Evolutionary conservation across 1,140 invertebrate genomes (phyloP).

Genomic region (Samia ricini): DNA sequence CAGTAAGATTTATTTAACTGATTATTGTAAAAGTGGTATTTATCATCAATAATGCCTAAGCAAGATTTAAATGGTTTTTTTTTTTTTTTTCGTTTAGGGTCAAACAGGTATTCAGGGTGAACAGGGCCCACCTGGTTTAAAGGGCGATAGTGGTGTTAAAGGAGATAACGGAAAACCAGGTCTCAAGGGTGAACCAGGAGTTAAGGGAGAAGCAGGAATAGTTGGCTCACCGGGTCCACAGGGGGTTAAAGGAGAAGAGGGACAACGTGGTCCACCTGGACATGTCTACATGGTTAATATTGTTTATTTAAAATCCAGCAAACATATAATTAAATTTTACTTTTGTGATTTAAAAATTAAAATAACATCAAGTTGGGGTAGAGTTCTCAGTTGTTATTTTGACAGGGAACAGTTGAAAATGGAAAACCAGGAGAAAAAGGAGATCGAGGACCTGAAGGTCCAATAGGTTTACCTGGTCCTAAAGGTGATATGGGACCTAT

Average conservation of each 20-base stretch:
- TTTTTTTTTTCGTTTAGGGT: slow-evolving; percentile 27
- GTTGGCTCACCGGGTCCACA: slow-evolving; percentile 25
- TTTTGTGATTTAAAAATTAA: background rate
- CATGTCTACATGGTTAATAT: slow-evolving; percentile 22
- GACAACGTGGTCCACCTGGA: slow-evolving; percentile 26
- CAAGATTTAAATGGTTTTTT: background rate
- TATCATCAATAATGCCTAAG: no score
- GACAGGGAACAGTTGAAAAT: slow-evolving; percentile 26
- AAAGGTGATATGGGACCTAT: slow-evolving; percentile 21
- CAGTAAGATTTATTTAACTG: slow-evolving; percentile 14
- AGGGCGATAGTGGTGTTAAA: slow-evolving; percentile 31
- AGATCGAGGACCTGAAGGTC: slow-evolving; percentile 25
- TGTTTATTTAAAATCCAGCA: background rate
- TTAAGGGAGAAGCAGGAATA: slow-evolving; percentile 25
- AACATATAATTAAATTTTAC: background rate
- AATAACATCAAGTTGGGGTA: background rate
- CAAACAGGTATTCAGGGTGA: slow-evolving; percentile 34
- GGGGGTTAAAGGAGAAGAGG: slow-evolving; percentile 20
- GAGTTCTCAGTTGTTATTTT: slow-evolving; percentile 1
- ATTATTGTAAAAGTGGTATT: no score
- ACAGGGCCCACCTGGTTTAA: slow-evolving; percentile 22
- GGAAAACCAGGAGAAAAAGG: slow-evolving; percentile 23
- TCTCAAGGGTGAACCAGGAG: slow-evolving; percentile 37
- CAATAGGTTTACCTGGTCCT: slow-evolving; percentile 18
- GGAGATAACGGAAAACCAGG: slow-evolving; percentile 36